These are phyloP conservation scores for Copidosoma floridanum DNA, from an alignment of 1,140 invertebrate genomes.

Conservation along the genomic window DNA sequence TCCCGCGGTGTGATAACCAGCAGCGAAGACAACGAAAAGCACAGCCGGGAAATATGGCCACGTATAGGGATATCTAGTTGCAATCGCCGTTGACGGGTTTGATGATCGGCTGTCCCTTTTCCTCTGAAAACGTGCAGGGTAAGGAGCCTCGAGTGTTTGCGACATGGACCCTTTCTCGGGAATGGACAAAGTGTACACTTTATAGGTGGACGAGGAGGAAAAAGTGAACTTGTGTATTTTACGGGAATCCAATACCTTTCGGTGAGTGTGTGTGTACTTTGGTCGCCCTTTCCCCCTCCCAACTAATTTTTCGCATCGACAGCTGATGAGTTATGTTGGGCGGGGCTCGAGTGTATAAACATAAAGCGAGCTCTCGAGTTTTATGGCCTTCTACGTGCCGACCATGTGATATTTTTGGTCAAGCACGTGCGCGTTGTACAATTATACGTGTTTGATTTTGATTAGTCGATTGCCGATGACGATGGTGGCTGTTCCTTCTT, in stretches of 20 bases:
- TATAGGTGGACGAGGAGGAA: background rate
- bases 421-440: background rate
- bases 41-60: too few species aligned
- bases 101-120: too few species aligned
- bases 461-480: slow-evolving; percentile 10
- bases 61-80: too few species aligned
- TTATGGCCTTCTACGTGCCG: background rate
- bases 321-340: slow-evolving; percentile 16
- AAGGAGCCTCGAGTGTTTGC: slow-evolving; percentile 13
- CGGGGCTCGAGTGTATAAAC: background rate
- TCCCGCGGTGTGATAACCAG: too few species aligned
- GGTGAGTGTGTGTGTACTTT: too few species aligned
- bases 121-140: too few species aligned
- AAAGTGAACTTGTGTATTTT: slow-evolving; percentile 28
- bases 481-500: too few species aligned
- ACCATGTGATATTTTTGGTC: slow-evolving; percentile 17
- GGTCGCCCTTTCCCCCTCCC: too few species aligned
- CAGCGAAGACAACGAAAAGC: too few species aligned
- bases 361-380: background rate
- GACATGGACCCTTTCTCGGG: too few species aligned
- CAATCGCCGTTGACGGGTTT: too few species aligned
- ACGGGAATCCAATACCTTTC: slow-evolving; percentile 25
- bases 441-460: slow-evolving; percentile 4
- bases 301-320: slow-evolving; percentile 25
- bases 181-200: too few species aligned